Evolutionary conservation across 2,797 vertebrate species (phyloP), one percentile per base, ranked within the genome.

Genomic region (Xenopus petersii): DNA sequence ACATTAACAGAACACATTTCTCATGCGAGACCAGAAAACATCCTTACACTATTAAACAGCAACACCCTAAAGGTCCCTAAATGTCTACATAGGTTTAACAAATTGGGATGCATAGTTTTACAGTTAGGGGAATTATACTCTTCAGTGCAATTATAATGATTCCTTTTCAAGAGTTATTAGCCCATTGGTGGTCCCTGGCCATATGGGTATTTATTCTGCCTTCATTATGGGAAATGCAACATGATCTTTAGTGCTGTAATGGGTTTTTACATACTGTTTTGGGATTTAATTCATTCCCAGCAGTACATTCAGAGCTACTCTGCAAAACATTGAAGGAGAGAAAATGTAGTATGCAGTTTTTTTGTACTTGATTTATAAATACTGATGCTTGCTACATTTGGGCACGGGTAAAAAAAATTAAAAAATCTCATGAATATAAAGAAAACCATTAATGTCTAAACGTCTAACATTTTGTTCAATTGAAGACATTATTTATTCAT

Each of bases 111-210:
- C 30, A 79, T 30, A 75, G 68, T 76, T 82, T 13, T 81, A 76
- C 84, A 74, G 58, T 81, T 87, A 84, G 83, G 59, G 64, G 80
- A 86, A 88, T 16, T 30, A 79, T 62, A 24, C 70, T 74, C 64
- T 79, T 88, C 75, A 81, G 80, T 80, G 33, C 17, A 80, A 64
- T 87, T 84, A 78, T 78, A 78, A 80, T 54, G 7, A 78, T 82
- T 88, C 85, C 24, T 61, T 84, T 84, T 64, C 51, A 79, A 80
- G 79, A 85, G 26, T 83, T 84, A 87, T 67, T 82, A 58, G 56
- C 74, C 77, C 60, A 75, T 12, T 65, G 77, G 16, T 21, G 80
- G 81, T 84, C 67, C 51, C 73, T 12, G 79, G 71, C 79, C 79
- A 84, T 83, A 81, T 24, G 59, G 76, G 80, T 58, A 69, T 77